Evolutionary conservation across 2,113 vertebrate genomes (phyloP).

Genomic region (Thymallus thymallus): DNA sequence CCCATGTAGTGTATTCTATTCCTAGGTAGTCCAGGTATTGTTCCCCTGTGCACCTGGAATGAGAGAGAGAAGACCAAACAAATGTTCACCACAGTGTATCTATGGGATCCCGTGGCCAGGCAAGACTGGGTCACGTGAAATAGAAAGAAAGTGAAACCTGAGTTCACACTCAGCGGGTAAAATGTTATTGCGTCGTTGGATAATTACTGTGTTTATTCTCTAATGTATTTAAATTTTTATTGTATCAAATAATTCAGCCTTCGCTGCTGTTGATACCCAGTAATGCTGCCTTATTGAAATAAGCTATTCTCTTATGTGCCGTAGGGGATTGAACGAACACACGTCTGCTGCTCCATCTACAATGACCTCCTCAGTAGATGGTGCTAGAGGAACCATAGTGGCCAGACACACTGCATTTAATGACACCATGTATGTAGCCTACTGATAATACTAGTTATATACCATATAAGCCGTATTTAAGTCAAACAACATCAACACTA

Average conservation of each 20-base stretch:
- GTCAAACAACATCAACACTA: too few species aligned
- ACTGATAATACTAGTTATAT: neutral
- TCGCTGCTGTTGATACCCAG: too few species aligned
- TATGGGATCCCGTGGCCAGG: neutral
- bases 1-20: slow-evolving; percentile 81
- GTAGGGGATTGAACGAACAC: too few species aligned
- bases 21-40: slow-evolving; percentile 78
- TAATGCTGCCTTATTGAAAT: too few species aligned
- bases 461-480: neutral
- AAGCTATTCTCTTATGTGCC: too few species aligned
- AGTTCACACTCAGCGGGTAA: too few species aligned
- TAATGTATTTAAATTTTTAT: too few species aligned
- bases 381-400: neutral
- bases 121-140: too few species aligned
- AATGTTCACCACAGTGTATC: neutral
- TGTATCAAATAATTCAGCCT: too few species aligned
- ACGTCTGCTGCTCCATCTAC: neutral
- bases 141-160: too few species aligned
- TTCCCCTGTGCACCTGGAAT: slow-evolving; percentile 80
- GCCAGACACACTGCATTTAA: neutral
- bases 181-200: too few species aligned
- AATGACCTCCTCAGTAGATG: slow-evolving; percentile 2
- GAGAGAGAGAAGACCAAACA: neutral
- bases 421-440: neutral
- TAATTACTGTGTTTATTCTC: too few species aligned